phyloP scores from a whole-genome alignment of 2,113 vertebrate genomes.

The Daubentonia madagascariensis region DNA sequence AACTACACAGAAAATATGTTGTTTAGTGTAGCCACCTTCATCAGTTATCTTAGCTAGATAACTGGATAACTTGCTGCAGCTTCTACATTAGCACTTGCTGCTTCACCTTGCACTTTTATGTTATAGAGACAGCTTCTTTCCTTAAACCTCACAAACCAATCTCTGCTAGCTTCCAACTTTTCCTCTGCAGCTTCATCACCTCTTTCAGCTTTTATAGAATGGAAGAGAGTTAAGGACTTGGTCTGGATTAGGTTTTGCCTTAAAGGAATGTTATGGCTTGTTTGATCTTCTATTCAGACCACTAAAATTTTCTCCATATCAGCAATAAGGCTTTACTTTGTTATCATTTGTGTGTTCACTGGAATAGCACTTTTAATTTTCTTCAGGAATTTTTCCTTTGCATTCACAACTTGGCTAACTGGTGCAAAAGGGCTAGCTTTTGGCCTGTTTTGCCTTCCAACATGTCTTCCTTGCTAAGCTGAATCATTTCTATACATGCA shows the following conservation, averaged over 20 bases:
- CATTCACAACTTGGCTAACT: not conserved
- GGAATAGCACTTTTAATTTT: not conserved
- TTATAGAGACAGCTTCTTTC: not conserved
- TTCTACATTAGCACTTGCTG: not conserved
- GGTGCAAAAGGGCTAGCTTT: not conserved
- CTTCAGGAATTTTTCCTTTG: not conserved
- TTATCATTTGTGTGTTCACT: not conserved
- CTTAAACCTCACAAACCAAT: not conserved
- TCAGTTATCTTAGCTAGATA: not conserved
- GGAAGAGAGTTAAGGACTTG: not conserved
- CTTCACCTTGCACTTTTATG: not conserved
- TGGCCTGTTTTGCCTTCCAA: not conserved
- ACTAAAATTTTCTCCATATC: not conserved
- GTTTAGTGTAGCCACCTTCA: not conserved
- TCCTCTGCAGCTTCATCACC: not conserved
- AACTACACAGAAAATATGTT: not conserved
- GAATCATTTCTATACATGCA: not conserved
- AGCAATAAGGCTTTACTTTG: not conserved
- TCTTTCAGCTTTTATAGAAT: not conserved
- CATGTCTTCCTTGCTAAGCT: not conserved
- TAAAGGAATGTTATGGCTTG: not conserved
- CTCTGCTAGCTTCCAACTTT: not conserved
- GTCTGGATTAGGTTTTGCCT: not conserved
- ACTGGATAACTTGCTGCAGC: not conserved
- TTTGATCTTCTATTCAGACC: not conserved